phyloP scores from a whole-genome alignment of 2,113 vertebrate genomes.

The Uria aalge region DNA sequence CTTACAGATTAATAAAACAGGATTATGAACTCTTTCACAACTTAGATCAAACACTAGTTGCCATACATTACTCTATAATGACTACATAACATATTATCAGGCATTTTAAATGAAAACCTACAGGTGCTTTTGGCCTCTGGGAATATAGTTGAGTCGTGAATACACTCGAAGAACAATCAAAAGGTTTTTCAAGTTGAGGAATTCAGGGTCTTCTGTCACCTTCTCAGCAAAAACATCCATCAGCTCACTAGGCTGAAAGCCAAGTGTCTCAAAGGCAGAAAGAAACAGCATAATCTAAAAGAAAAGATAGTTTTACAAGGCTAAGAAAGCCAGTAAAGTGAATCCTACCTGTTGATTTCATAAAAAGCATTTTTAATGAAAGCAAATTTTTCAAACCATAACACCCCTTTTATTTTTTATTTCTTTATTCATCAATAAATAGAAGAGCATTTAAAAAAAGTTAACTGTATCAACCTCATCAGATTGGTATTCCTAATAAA shows the following conservation, averaged over 20 bases:
- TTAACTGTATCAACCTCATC: not conserved
- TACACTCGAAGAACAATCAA: constrained; percentile 76
- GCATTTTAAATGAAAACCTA: constrained; percentile 65
- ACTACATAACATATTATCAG: not conserved
- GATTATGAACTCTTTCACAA: not conserved
- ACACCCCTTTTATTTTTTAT: not conserved
- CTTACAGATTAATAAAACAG: not conserved
- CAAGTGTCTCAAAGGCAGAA: constrained; percentile 70
- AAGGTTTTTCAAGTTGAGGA: constrained; percentile 74
- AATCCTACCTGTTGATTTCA: not conserved
- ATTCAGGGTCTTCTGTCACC: constrained; percentile 69
- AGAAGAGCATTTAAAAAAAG: not conserved
- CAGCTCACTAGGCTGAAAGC: constrained; percentile 75
- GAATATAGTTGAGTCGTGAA: constrained; percentile 81
- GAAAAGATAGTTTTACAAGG: not conserved
- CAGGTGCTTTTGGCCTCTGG: constrained; percentile 65
- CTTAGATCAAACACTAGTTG: not conserved
- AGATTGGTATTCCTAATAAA: not conserved
- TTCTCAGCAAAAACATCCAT: constrained; percentile 80
- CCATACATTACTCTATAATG: not conserved
- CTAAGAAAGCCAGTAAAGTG: not conserved
- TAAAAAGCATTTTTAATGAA: not conserved
- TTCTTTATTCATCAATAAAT: not conserved
- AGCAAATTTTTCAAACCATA: not conserved
- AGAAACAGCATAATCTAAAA: constrained; percentile 82